Base-by-base conservation (phyloP, 1,140 invertebrate genomes). In the Drosophila setifemur region DNA sequence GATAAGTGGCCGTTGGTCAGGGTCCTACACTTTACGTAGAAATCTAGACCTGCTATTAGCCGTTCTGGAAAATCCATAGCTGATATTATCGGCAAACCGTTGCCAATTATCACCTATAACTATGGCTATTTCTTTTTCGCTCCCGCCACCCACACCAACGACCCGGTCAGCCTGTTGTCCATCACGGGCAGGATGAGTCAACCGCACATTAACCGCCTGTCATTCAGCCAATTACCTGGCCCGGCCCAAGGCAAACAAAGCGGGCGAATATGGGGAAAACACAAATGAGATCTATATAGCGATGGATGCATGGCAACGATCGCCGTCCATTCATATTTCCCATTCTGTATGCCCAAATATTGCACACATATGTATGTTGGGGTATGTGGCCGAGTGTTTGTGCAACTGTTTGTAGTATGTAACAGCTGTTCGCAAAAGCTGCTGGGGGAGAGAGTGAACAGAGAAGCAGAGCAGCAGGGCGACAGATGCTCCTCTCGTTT, bases 311-410 rank as follows among this genome's bases (percentile, higher is more conserved):
- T 49, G 47, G 18, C 29, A 49, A 49, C 47, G 29, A 49, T 49
- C 28, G 18, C 42, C 18, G 23, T 54, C 50, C 70, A 69, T 49
- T 68, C 49, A 81, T 86, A 54, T 55, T 63, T 60, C 75, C n/a
- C n/a, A n/a, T n/a, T n/a, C n/a, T 73, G 69, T 69, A 83, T 74
- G 79, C 54, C 73, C 74, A 69, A 83, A 81, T 71, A 73, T 68
- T 60, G 70, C 71, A 26, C 12, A 12, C 23, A 21, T 11, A 23
- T 26, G 31, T 9, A 11, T 37, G 28, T n/a, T n/a, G n/a, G n/a
- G n/a, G n/a, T n/a, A n/a, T n/a, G n/a, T n/a, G n/a, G n/a, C 31
- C 40, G 29, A 18, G 44, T 49, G 43, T 26, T 26, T 16, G n/a
- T 14, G 8, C 16, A 4, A 39, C 19, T 42, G 9, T 33, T 12